Evolutionary conservation across 2,888 invertebrate genomes (phyloP).

Genomic region (Perizoma affinitatum): DNA sequence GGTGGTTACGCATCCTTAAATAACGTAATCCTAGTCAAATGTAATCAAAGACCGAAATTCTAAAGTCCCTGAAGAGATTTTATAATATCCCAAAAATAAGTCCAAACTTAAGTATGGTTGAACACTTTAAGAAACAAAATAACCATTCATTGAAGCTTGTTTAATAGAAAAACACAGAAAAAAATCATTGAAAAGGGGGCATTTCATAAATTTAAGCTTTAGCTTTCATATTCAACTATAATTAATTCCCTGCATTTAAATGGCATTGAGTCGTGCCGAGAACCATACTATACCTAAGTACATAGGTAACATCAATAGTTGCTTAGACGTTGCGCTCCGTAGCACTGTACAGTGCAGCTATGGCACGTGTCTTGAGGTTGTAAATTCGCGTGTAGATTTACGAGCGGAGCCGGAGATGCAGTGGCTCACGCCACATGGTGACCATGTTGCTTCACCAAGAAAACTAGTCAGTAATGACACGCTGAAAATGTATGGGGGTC

Average conservation of each 20-base stretch:
- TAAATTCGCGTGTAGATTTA: constrained; percentile 59
- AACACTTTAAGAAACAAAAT: too few relatives aligned
- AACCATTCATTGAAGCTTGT: too few relatives aligned
- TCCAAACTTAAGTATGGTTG: too few relatives aligned
- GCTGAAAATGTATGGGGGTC: neutral
- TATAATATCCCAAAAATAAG: too few relatives aligned
- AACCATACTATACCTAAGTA: constrained; percentile 1
- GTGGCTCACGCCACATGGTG: constrained; percentile 50
- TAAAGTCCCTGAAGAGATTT: too few relatives aligned
- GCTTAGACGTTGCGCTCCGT: constrained; percentile 10
- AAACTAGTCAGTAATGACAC: constrained; percentile 20
- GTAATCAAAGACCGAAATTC: neutral
- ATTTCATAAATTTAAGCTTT: too few relatives aligned
- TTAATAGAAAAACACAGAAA: too few relatives aligned
- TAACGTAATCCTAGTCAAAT: constrained; percentile 13
- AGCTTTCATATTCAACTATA: constrained; percentile 3
- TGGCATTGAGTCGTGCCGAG: constrained; percentile 14
- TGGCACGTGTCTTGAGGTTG: constrained; percentile 44
- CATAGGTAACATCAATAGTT: constrained; percentile 9
- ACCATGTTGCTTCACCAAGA: constrained; percentile 44
- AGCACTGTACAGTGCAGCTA: constrained; percentile 21
- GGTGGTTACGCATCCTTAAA: constrained; percentile 10
- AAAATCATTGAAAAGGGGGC: too few relatives aligned
- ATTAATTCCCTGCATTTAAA: constrained; percentile 13
- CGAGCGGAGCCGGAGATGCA: constrained; percentile 53